Conservation (phyloP, 2,113 vertebrate genomes). For the Argyrosomus japonicus region DNA sequence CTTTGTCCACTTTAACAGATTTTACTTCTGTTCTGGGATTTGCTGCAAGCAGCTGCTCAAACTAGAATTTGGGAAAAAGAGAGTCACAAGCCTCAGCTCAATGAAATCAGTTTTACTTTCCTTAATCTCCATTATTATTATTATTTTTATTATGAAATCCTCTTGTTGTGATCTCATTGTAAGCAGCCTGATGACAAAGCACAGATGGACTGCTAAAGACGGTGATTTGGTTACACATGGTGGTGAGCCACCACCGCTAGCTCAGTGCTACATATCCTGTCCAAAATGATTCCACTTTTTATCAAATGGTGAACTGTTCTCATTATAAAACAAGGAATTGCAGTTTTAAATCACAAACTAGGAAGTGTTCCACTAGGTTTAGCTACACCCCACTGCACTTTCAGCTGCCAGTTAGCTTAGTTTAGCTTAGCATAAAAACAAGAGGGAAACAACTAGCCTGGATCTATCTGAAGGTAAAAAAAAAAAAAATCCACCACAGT, state of each 20-base stretch:
- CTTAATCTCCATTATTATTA: background rate
- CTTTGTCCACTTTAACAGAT: no score
- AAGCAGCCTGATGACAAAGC: background rate
- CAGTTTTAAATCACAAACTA: background rate
- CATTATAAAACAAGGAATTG: background rate
- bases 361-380: background rate
- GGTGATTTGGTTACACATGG: background rate
- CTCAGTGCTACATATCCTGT: background rate
- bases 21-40: background rate
- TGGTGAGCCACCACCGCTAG: background rate
- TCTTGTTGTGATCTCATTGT: background rate
- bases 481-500: background rate
- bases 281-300: background rate
- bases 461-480: background rate
- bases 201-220: background rate
- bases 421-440: background rate
- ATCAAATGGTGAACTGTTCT: background rate
- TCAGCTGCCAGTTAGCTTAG: background rate
- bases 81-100: background rate
- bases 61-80: background rate
- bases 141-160: background rate
- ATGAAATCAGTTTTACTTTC: background rate
- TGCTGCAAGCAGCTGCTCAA: background rate
- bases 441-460: background rate
- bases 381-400: background rate